phyloP scores from a whole-genome alignment of 2,888 invertebrate species.

The Caenorhabditis imperialis region DNA sequence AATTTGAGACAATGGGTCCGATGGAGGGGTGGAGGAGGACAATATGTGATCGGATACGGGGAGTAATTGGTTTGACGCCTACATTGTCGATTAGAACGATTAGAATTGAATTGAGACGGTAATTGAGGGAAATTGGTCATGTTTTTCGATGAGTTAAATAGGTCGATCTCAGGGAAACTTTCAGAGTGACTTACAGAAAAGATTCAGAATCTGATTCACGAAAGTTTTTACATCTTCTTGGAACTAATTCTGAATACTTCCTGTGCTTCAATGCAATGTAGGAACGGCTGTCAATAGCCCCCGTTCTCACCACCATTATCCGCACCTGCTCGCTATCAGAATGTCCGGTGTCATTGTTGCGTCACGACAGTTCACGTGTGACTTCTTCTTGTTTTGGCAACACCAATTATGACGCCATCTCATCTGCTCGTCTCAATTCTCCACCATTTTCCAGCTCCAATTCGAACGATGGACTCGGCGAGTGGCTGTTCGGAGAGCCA shows the following conservation, averaged over 20 bases:
- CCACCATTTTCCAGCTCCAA: constrained; percentile 28
- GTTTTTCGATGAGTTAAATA: too few relatives aligned
- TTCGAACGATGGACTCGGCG: constrained; percentile 57
- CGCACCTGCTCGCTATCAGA: constrained; percentile 16
- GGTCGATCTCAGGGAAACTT: too few relatives aligned
- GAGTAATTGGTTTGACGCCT: constrained; percentile 29
- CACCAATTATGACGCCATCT: constrained; percentile 44
- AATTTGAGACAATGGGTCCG: constrained; percentile 43
- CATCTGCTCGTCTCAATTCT: background rate
- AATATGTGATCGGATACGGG: constrained; percentile 27
- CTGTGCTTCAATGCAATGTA: too few relatives aligned
- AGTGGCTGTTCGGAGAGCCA: constrained; percentile 67
- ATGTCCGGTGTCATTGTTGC: constrained; percentile 39
- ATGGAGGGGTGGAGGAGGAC: constrained; percentile 16
- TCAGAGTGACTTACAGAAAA: too few relatives aligned
- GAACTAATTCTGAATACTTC: too few relatives aligned
- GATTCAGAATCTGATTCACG: too few relatives aligned
- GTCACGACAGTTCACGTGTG: constrained; percentile 33
- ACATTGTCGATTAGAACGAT: constrained; percentile 23
- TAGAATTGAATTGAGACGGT: constrained; percentile 6
- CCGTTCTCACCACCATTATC: constrained; percentile 15
- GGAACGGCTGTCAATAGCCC: background rate
- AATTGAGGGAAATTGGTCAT: background rate
- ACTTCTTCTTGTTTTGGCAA: constrained; percentile 12
- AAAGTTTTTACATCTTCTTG: too few relatives aligned